Evolutionary conservation across 2,113 vertebrate species (phyloP), one percentile per base, ranked within the genome.

Genomic region (Struthidea cinerea): DNA sequence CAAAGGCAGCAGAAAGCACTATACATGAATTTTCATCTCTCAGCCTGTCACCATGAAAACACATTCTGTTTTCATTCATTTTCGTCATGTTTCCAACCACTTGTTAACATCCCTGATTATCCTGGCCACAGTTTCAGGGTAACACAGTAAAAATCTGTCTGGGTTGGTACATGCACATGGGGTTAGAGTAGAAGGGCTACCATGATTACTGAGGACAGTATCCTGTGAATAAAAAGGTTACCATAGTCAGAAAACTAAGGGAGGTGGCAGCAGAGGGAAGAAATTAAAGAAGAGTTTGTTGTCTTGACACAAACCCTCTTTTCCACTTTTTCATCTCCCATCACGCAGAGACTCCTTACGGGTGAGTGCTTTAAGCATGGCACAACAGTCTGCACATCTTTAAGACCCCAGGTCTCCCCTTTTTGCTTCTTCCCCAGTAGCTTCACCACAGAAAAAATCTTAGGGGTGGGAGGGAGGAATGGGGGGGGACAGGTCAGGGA

Each of bases 1-100:
- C 49, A 89, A 69, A 93, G 26, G 65, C 61, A 91, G 17, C 49
- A 93, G 70, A 82, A 90, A 85, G 39, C 41, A 75, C 55, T 59
- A 17, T 4, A 73, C 16, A 49, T 37, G 46, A 79, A 68, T 79
- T 94, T 84, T 63, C 65, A 84, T 44, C 19, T 75, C 74, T 60
- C 80, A 78, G 64, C 57, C 70, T 69, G 35, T 67, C 73, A 52
- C 52, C 52, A 68, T 24, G 19, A 94, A 85, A 92, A 67, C 27
- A 90, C 56, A 87, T 56, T 65, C 70, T 80, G 60, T 89, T 95
- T 87, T 64, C 60, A 73, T 26, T 64, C 5, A 71, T 64, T 60
- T 92, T 53, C 33, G 0, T 88, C 64, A 73, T 56, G n/a, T 73
- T 92, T 89, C 53, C 65, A 87, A 53, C 53, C 49, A 71, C 44